These are phyloP conservation scores for Zeugodacus cucurbitae DNA, from an alignment of 1,140 invertebrate species.

Conservation along the genomic window DNA sequence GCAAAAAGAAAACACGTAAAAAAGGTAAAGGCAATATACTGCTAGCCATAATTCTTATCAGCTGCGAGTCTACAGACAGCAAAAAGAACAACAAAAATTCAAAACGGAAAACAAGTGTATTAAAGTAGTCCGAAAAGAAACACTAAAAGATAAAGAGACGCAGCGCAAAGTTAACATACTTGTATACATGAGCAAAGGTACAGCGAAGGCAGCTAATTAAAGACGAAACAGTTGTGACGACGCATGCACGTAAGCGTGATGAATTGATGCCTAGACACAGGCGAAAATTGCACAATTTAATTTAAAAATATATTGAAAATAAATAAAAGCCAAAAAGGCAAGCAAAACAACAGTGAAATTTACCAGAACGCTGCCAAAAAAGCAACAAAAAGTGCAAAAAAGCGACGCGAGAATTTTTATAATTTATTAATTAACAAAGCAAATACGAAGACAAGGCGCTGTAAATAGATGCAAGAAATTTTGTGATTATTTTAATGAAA, in stretches of 20 bases:
- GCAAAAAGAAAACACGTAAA: background rate
- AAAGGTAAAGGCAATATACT: background rate
- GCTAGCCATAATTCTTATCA: background rate
- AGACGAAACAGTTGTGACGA: background rate
- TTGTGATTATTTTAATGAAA: background rate
- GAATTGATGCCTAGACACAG: no score
- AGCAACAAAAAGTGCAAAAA: background rate
- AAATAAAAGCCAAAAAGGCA: background rate
- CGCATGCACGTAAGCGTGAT: background rate
- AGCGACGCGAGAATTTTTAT: background rate
- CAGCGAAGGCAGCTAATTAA: background rate
- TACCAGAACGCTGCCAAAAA: background rate
- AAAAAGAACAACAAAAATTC: background rate
- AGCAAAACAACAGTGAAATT: background rate
- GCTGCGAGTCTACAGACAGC: background rate
- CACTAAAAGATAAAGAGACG: background rate
- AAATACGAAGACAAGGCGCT: background rate
- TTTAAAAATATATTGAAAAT: no score
- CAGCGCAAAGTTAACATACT: background rate
- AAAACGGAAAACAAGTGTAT: background rate
- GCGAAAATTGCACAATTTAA: no score
- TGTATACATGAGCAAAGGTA: background rate
- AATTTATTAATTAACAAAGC: background rate
- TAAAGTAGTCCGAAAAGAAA: background rate
- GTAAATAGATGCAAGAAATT: background rate